phyloP scores from a whole-genome alignment of 2,113 vertebrate species.

The Ginglymostoma cirratum region DNA sequence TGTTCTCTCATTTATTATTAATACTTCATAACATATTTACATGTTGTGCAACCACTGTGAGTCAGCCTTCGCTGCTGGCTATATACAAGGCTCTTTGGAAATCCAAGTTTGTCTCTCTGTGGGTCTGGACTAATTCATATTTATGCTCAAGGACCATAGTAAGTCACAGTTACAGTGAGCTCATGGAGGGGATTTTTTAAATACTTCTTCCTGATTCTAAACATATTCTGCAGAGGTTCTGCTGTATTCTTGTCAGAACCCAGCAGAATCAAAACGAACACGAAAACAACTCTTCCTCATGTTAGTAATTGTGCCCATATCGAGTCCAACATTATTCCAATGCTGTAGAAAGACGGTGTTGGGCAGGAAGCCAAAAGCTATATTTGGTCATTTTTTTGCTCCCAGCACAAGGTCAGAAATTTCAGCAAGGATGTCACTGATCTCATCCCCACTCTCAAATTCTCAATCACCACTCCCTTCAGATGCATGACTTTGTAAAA shows the following conservation, averaged over 20 bases:
- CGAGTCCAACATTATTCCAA: background rate
- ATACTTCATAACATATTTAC: constrained; percentile 33
- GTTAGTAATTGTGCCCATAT: background rate
- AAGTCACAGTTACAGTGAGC: no score
- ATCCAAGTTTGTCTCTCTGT: background rate
- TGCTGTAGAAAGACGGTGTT: background rate
- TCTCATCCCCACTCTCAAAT: no score
- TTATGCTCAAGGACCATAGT: background rate
- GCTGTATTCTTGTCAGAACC: background rate
- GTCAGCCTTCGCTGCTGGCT: background rate
- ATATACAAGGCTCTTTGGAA: background rate
- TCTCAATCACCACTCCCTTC: no score
- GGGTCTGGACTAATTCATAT: background rate
- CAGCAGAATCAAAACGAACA: background rate
- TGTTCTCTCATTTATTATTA: constrained; percentile 22
- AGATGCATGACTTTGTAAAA: no score
- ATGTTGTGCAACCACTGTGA: constrained; percentile 2
- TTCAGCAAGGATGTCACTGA: background rate
- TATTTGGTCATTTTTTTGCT: background rate
- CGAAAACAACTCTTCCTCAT: background rate
- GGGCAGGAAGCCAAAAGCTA: background rate
- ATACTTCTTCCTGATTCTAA: background rate
- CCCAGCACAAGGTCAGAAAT: background rate
- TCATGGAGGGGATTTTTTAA: background rate
- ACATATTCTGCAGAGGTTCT: background rate